A percentile compares a stretch with the other conserved stretches of the same genome.
phyloP scores from a whole-genome alignment of 2,888 invertebrate species.

The Athalia circularis region DNA sequence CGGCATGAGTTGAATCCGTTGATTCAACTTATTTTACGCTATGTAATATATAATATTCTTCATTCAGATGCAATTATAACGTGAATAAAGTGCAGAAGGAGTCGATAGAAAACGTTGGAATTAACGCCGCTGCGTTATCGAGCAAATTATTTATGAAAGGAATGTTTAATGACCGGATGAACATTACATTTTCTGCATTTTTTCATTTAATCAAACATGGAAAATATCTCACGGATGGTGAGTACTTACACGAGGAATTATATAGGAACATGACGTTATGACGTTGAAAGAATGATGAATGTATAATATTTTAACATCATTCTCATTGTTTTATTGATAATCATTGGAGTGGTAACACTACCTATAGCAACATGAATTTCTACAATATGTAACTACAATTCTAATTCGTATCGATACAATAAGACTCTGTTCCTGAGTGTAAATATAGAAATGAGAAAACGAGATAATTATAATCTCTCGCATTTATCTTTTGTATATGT shows the following conservation, averaged over 20 bases:
- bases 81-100: too few species aligned
- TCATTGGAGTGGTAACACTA: conserved; percentile 69
- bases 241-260: too few species aligned
- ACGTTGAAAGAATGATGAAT: background rate
- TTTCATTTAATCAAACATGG: background rate
- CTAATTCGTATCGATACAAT: conserved; percentile 51
- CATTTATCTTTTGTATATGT: background rate
- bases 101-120: too few species aligned
- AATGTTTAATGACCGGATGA: too few species aligned
- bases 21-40: too few species aligned
- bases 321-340: conserved; percentile 61
- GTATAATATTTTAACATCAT: conserved; percentile 56
- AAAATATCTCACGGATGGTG: too few species aligned
- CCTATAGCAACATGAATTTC: conserved; percentile 40
- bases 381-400: conserved; percentile 46
- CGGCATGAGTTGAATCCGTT: background rate
- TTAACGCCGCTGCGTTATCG: too few species aligned
- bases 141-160: too few species aligned
- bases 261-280: too few species aligned
- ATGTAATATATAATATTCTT: too few species aligned
- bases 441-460: conserved; percentile 22
- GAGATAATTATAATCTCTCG: conserved; percentile 9
- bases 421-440: conserved; percentile 55
- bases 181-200: too few species aligned
- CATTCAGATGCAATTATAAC: too few species aligned